A percentile compares a stretch with the other conserved stretches of the same genome.
Conservation (phyloP, 2,888 invertebrate genomes). For the Sympetrum striolatum region DNA sequence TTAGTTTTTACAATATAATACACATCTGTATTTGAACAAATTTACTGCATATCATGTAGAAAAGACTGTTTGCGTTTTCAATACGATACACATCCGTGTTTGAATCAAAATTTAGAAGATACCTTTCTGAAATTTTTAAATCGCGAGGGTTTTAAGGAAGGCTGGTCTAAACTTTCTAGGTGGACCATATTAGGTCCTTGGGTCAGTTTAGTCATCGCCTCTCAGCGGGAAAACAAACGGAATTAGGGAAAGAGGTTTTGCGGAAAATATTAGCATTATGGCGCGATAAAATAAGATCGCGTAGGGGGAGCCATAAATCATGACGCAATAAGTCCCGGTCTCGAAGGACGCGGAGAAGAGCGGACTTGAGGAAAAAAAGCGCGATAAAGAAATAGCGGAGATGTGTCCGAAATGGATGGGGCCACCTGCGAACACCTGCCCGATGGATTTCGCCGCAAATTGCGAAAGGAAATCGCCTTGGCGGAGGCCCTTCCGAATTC, state of each 20-base stretch:
- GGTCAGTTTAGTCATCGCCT: no score
- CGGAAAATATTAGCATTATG: background rate
- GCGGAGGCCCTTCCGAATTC: background rate
- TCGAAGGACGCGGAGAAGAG: background rate
- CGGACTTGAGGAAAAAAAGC: background rate
- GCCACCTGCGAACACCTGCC: background rate
- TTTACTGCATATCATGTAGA: no score
- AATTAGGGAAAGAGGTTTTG: background rate
- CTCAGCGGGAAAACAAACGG: background rate
- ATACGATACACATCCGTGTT: no score
- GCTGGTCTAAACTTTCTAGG: no score
- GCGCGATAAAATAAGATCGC: background rate
- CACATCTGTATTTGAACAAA: no score
- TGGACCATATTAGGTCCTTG: no score
- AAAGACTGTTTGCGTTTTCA: no score
- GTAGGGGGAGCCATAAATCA: background rate
- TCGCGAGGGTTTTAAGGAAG: no score
- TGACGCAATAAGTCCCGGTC: background rate
- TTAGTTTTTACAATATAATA: no score
- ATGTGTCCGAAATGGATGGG: background rate
- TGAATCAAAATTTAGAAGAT: no score
- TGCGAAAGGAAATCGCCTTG: background rate
- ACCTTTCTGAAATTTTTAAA: no score
- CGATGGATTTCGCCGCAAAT: background rate
- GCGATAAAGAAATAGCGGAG: background rate